These are phyloP conservation scores for Chrysocyon brachyurus DNA, from an alignment of 2,797 vertebrate species.

Conservation along the genomic window DNA sequence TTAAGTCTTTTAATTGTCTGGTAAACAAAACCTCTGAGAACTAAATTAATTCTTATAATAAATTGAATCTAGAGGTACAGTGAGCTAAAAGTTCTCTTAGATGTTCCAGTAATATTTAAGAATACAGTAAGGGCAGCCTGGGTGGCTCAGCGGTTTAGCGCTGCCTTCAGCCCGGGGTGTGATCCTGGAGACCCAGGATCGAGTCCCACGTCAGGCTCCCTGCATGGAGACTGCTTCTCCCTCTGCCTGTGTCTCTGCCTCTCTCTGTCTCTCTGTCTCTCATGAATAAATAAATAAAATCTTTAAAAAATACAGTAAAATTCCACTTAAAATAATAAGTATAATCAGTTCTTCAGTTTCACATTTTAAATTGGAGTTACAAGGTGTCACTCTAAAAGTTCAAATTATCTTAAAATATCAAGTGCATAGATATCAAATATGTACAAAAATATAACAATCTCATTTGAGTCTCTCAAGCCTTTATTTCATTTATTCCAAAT, in stretches of 20 bases:
- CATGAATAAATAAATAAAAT: no score
- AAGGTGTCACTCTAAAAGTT: not conserved
- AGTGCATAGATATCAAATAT: not conserved
- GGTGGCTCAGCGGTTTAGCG: no score
- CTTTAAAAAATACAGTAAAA: slow-evolving; percentile 39
- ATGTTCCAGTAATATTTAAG: slow-evolving; percentile 24
- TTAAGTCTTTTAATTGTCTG: slow-evolving; percentile 50
- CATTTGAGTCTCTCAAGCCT: not conserved
- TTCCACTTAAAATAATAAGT: not conserved
- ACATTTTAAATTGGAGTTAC: slow-evolving; percentile 51
- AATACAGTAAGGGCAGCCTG: not conserved
- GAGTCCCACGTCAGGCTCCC: no score
- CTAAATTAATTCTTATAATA: slow-evolving; percentile 57
- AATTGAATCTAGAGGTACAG: slow-evolving; percentile 31
- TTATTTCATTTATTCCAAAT: slow-evolving; percentile 34
- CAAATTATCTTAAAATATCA: slow-evolving; percentile 35
- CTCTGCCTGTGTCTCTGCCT: no score
- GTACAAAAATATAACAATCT: not conserved
- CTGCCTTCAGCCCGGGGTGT: no score
- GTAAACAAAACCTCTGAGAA: slow-evolving; percentile 39
- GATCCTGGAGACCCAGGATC: no score
- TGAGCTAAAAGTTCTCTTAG: slow-evolving; percentile 12
- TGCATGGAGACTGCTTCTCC: no score
- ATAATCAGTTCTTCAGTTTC: slow-evolving; percentile 36
- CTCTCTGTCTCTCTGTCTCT: no score